Base-by-base conservation (phyloP, 2,888 invertebrate species). In the Scaptomyza polygonia region DNA sequence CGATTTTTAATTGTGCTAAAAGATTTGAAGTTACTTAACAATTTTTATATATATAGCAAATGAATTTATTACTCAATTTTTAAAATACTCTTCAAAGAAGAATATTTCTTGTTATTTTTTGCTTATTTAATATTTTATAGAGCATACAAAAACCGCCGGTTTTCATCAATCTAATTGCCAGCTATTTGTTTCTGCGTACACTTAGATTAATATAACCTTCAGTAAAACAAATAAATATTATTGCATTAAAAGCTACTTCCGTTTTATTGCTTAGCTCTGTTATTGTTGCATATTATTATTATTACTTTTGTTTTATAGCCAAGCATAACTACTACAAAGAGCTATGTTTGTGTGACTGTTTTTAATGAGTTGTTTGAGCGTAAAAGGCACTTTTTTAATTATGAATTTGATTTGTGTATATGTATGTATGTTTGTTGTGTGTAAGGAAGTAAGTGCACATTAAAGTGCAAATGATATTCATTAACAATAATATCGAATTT, bases 161-260 rank as follows among this genome's bases (percentile, higher is more conserved):
- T 25, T n/a, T n/a, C 11, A 16, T 5, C 12, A 21, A 36, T 11
- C 40, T 47, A 52, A 45, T 42, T 51, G 36, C 58, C 51, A 36
- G 39, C 58, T 66, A 39, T 16, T 77, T 66, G 53, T 64, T 68
- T 62, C 64, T 57, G 14, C 54, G 34, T 59, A 66, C 73, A 66
- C 73, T 74, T 67, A 54, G 59, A 54, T 65, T 63, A 57, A 73
- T 65, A 54, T 58, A 67, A 85, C 80, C 80, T 81, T 82, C 86
- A 73, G 66, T 64, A 76, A 34, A 79, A 57, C 63, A 79, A 71
- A 82, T 73, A 82, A 63, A 70, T 67, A 65, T 48, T 68, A 49
- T 67, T 56, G 62, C 62, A 85, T 61, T 72, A 58, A 79, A 73
- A 68, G 67, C 48, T 51, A 67, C 79, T 81, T 81, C 80, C 80